Percentiles rank a stretch among this genome's conserved stretches.
Conservation (phyloP, 2,888 invertebrate genomes). For the Caenorhabditis sp. region DNA sequence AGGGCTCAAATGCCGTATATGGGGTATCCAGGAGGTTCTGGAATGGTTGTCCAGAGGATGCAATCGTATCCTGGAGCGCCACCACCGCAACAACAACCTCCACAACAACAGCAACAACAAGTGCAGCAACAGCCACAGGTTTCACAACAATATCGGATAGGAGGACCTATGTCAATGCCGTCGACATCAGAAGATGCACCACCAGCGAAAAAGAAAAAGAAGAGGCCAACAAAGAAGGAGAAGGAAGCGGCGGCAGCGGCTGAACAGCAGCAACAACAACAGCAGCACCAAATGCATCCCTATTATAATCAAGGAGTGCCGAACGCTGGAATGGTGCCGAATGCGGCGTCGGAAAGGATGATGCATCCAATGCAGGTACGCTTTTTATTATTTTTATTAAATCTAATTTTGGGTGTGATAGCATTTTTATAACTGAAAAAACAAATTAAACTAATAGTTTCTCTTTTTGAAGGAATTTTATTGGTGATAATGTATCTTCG, state of each 20-base stretch:
- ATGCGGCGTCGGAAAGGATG: background rate
- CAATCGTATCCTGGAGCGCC: constrained; percentile 24
- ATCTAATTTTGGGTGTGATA: too few species aligned
- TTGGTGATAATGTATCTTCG: too few species aligned
- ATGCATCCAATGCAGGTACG: constrained; percentile 4
- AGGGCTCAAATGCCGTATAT: constrained; percentile 21
- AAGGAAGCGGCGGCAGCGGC: constrained; percentile 40
- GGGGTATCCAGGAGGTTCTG: constrained; percentile 13
- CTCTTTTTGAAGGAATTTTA: too few species aligned
- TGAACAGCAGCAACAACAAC: constrained; percentile 23
- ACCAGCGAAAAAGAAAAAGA: constrained; percentile 49
- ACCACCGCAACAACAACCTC: constrained; percentile 7
- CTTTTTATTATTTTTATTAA: too few species aligned
- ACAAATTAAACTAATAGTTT: too few species aligned
- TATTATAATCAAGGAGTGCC: constrained; percentile 11
- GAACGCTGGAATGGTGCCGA: background rate
- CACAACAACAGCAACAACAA: constrained; percentile 10
- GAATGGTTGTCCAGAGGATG: constrained; percentile 26
- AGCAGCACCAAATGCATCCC: constrained; percentile 29
- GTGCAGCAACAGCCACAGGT: background rate
- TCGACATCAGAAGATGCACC: constrained; percentile 7
- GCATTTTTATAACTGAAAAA: too few species aligned
- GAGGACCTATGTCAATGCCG: background rate
- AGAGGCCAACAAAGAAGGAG: constrained; percentile 48
- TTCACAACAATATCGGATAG: constrained; percentile 1